Base-by-base conservation (phyloP, 2,113 vertebrate species). In the Protobothrops flavoviridis region DNA sequence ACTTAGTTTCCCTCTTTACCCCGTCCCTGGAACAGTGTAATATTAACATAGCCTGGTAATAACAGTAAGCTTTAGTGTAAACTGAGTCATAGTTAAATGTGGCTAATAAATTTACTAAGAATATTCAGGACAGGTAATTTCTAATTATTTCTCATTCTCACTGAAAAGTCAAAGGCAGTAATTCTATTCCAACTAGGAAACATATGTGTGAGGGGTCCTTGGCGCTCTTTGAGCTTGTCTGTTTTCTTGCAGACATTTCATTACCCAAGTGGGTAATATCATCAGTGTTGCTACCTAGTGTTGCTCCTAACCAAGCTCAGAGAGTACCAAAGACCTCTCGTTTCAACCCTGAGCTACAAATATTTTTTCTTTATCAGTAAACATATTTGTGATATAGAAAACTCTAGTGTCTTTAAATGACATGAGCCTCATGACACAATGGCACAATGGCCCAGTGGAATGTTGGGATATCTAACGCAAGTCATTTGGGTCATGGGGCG, bases 101-200 rank as follows among this genome's bases (percentile, higher is more conserved):
- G 90, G 95, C 96, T 96, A 96, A 95, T 96, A 96, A 95, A 92
- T 90, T 94, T 94, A 92, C 95, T 93, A 96, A 95, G 95, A 94
- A 93, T 95, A 96, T 92, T 95, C 93, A 20, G 92, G 92, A 94
- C 96, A 95, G 92, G 93, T 95, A 94, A 94, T 69, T 94, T 93
- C 93, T 95, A 96, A 96, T 96, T 96, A 95, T 91, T 92, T 11
- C 93, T 94, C 93, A 95, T 94, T 93, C 93, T 13, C 24, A 87
- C 85, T 94, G 94, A 95, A 94, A 95, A 95, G 93, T 89, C 94
- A 95, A 85, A 85, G 50, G 39, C 4, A 87, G 23, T 81, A 48
- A 0, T n/a, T 29, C 93, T 85, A 92, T 93, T 95, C 92, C 90
- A 94, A 29, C 11, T 4, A 0, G 2, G 50, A 90, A 21, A 74